Conservation (phyloP, 2,113 vertebrate species). For the Hippopotamus amphibius region DNA sequence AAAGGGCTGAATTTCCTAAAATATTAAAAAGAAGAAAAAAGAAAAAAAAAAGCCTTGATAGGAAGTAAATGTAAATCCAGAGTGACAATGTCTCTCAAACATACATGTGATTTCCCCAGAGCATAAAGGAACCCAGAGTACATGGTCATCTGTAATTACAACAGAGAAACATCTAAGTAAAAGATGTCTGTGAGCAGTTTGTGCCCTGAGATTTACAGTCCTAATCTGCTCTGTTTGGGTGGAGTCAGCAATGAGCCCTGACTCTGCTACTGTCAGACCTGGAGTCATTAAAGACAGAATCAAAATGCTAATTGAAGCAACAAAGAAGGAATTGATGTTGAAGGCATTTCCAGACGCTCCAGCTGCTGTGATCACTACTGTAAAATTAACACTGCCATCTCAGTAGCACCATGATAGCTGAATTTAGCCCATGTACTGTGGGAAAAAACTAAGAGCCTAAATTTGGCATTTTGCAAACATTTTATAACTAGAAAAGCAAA, state of each 20-base stretch:
- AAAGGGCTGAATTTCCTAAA: neutral
- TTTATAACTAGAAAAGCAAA: neutral
- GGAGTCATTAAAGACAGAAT: constrained; percentile 28
- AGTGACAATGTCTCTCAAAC: neutral
- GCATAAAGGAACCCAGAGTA: neutral
- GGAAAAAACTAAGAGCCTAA: neutral
- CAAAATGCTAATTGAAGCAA: constrained; percentile 27
- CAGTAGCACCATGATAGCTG: neutral
- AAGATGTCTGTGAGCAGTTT: neutral
- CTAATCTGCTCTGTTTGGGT: neutral
- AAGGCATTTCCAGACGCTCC: neutral
- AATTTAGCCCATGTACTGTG: neutral
- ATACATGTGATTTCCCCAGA: neutral
- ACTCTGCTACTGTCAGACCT: neutral
- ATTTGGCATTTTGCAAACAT: neutral
- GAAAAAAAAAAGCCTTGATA: neutral
- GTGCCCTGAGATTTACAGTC: neutral
- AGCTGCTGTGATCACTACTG: neutral
- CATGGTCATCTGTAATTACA: neutral
- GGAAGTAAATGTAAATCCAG: neutral
- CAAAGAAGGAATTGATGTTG: neutral
- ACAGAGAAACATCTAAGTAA: neutral
- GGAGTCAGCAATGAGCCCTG: neutral
- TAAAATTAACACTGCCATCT: neutral
- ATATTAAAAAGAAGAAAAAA: neutral